These are phyloP conservation scores for Drosophila nannoptera DNA, from an alignment of 1,140 invertebrate species.

Conservation along the genomic window DNA sequence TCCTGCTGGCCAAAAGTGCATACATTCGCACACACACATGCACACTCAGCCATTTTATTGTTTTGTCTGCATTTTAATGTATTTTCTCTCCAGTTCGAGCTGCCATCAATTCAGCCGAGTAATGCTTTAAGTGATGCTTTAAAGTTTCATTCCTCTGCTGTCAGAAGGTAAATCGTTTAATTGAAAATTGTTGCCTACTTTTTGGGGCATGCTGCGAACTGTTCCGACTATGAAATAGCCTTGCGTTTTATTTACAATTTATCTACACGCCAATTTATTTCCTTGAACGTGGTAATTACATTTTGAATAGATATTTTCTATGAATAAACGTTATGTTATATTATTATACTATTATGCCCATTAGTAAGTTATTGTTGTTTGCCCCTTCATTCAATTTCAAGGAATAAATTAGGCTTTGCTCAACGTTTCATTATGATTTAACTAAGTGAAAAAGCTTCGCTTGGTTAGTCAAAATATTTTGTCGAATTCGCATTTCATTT, in stretches of 20 bases:
- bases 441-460: too few relatives aligned
- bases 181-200: slow-evolving; percentile 34
- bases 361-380: too few relatives aligned
- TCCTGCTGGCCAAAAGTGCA: background rate
- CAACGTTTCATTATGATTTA: too few relatives aligned
- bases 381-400: too few relatives aligned
- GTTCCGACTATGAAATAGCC: background rate
- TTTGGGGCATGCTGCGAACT: slow-evolving; percentile 9
- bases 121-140: slow-evolving; percentile 25
- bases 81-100: slow-evolving; percentile 4
- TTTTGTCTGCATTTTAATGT: slow-evolving; percentile 11
- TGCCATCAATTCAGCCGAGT: background rate
- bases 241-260: background rate
- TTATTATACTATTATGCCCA: too few relatives aligned
- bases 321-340: too few relatives aligned
- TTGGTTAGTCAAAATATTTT: too few relatives aligned
- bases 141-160: slow-evolving; percentile 21
- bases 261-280: background rate
- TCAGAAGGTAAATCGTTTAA: background rate
- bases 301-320: too few relatives aligned
- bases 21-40: background rate
- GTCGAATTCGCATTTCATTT: too few relatives aligned
- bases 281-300: background rate
- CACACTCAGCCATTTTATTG: slow-evolving; percentile 12
- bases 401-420: too few relatives aligned